Evolutionary conservation across 2,113 vertebrate genomes (phyloP).

Genomic region (Cyrtonyx montezumae): DNA sequence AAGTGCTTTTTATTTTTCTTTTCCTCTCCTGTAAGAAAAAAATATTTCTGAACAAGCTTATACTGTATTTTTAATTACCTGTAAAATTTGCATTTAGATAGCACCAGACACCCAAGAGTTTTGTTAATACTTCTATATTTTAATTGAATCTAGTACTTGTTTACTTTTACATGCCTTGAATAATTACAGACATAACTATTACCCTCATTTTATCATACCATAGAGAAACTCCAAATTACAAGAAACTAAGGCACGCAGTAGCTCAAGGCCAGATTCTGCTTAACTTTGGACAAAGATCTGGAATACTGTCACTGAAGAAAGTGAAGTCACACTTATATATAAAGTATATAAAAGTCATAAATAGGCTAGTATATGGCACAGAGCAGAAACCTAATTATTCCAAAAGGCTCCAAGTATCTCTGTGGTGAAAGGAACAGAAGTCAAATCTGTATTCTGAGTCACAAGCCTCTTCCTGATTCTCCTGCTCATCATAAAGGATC

Average conservation of each 20-base stretch:
- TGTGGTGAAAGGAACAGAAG: background rate
- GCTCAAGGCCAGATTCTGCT: background rate
- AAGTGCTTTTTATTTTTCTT: background rate
- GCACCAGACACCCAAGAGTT: background rate
- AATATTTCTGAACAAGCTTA: background rate
- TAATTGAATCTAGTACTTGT: background rate
- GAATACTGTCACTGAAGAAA: background rate
- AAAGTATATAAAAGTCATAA: no score
- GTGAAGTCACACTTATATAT: background rate
- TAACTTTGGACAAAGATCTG: background rate
- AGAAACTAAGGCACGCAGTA: background rate
- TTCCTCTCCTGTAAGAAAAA: background rate
- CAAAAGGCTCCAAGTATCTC: background rate
- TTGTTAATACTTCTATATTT: background rate
- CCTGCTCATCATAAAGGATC: background rate
- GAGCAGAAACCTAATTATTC: background rate
- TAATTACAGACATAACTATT: background rate
- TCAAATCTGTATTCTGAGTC: background rate
- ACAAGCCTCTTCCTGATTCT: background rate
- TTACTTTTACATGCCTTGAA: background rate
- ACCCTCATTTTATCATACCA: background rate
- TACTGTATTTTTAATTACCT: background rate
- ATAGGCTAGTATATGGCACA: background rate
- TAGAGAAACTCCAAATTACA: background rate
- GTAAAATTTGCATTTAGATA: slow-evolving; percentile 6